phyloP scores from a whole-genome alignment of 2,113 vertebrate species.

The Propithecus coquereli region DNA sequence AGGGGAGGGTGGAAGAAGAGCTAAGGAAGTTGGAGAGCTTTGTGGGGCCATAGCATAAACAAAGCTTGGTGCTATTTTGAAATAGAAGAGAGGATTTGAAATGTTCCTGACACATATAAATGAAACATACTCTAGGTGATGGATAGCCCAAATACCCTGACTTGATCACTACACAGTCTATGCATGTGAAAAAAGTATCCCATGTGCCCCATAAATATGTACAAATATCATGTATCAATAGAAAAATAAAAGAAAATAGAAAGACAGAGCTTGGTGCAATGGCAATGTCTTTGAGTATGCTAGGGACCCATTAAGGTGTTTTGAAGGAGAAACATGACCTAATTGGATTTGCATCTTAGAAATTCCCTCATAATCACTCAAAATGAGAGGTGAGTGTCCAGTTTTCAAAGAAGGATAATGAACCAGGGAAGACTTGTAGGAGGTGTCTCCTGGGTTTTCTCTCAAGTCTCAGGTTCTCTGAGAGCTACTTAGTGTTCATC shows the following conservation, averaged over 20 bases:
- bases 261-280: fast-evolving
- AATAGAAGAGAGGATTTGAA: background rate
- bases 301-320: background rate
- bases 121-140: background rate
- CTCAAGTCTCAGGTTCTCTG: background rate
- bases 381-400: background rate
- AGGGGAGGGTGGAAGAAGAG: background rate
- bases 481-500: background rate
- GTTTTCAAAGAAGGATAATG: background rate
- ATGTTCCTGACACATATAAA: background rate
- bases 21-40: background rate
- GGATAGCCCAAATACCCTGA: background rate
- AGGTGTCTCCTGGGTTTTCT: background rate
- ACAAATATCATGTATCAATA: background rate
- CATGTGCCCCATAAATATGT: background rate
- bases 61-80: background rate
- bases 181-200: background rate
- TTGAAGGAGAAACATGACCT: background rate
- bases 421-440: background rate
- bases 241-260: background rate
- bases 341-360: background rate
- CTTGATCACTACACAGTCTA: background rate
- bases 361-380: background rate
- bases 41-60: fast-evolving
- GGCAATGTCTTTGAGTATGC: background rate